Conservation (phyloP, 2,888 invertebrate species). For the Sabellastarte sp. region DNA sequence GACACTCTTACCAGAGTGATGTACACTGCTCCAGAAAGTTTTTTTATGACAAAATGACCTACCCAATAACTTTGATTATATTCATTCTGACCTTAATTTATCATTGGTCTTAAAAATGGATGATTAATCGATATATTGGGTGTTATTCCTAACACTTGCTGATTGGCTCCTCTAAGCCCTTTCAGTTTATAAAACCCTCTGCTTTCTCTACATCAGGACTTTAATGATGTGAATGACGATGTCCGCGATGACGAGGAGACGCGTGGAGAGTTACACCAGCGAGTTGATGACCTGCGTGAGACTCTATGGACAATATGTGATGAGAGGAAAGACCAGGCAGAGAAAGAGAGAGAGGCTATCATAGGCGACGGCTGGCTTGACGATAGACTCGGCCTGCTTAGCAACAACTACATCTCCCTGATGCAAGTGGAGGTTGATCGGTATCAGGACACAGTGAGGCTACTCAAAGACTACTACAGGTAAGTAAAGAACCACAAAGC, state of each 20-base stretch:
- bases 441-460: conserved; percentile 55
- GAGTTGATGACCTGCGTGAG: conserved; percentile 57
- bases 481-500: too few relatives aligned
- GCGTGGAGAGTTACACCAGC: conserved; percentile 55
- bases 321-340: conserved; percentile 56
- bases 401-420: conserved; percentile 56
- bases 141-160: too few relatives aligned
- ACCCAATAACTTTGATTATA: too few relatives aligned
- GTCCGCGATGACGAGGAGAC: conserved; percentile 58
- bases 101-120: too few relatives aligned
- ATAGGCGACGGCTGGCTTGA: conserved; percentile 58
- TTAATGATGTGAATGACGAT: conserved; percentile 55
- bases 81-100: too few relatives aligned
- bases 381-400: conserved; percentile 54
- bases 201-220: conserved; percentile 52
- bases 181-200: too few relatives aligned
- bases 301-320: conserved; percentile 57
- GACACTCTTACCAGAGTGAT: too few relatives aligned
- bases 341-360: conserved; percentile 47
- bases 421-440: conserved; percentile 56
- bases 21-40: too few relatives aligned
- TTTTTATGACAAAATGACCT: too few relatives aligned
- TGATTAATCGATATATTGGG: too few relatives aligned
- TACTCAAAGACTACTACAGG: conserved; percentile 59
- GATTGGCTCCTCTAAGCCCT: background rate